These are phyloP conservation scores for Schizothorax lantsangensis DNA, from an alignment of 2,797 vertebrate genomes.

Conservation along the genomic window DNA sequence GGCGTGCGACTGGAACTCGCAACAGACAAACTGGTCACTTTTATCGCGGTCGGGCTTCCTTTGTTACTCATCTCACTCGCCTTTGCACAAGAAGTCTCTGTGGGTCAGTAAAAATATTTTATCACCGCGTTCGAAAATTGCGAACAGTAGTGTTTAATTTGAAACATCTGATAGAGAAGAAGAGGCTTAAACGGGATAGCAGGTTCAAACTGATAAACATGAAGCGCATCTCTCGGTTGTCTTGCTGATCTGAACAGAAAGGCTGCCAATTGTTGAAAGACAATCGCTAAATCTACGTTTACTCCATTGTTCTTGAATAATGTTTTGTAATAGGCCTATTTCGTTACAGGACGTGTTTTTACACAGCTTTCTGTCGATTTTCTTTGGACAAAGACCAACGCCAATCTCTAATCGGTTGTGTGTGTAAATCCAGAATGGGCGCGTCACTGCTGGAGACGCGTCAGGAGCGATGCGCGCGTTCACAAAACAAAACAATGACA, in stretches of 20 bases:
- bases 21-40: slow-evolving; percentile 90
- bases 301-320: background rate
- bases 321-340: background rate
- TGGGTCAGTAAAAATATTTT: slow-evolving; percentile 80
- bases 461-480: background rate
- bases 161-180: background rate
- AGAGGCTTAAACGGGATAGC: background rate
- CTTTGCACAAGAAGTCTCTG: slow-evolving; percentile 94
- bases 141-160: too few relatives aligned
- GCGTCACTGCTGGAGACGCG: slow-evolving; percentile 2
- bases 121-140: background rate
- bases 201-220: background rate
- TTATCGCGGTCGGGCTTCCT: slow-evolving; percentile 90
- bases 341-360: background rate
- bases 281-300: background rate
- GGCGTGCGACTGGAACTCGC: slow-evolving; percentile 92
- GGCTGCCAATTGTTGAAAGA: background rate
- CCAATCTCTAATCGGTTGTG: background rate
- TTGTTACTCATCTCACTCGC: slow-evolving; percentile 95
- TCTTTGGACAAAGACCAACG: background rate
- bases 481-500: background rate
- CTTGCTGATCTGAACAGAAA: background rate
- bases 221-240: background rate
- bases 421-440: slow-evolving; percentile 6
- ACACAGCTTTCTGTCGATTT: background rate